A percentile compares a stretch with the other conserved stretches of the same genome.
phyloP scores from a whole-genome alignment of 1,140 invertebrate species.

The Drosophila ercepeae region DNA sequence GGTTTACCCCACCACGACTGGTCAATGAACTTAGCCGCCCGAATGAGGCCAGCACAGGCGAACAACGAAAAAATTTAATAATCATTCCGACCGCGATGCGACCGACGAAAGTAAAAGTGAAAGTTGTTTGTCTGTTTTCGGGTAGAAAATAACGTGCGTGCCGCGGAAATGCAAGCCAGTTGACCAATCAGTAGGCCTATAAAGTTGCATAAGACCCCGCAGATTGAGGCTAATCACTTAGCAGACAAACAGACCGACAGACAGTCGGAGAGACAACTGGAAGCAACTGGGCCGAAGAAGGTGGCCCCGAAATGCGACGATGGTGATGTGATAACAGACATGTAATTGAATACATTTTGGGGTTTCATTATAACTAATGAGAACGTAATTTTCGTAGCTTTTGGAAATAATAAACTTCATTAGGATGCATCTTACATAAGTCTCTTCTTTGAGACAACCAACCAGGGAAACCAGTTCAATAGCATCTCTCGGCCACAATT shows the following conservation, averaged over 20 bases:
- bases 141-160: slow-evolving; percentile 67
- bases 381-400: too few relatives aligned
- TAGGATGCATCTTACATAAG: slow-evolving; percentile 8
- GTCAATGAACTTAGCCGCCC: slow-evolving; percentile 60
- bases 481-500: slow-evolving; percentile 49
- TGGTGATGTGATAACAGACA: slow-evolving; percentile 10
- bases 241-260: slow-evolving; percentile 1
- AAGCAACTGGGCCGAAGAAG: slow-evolving; percentile 4
- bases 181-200: slow-evolving; percentile 51
- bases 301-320: slow-evolving; percentile 24
- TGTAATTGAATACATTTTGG: slow-evolving; percentile 2
- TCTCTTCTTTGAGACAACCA: not conserved
- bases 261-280: slow-evolving; percentile 1
- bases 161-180: slow-evolving; percentile 53
- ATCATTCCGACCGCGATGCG: slow-evolving; percentile 35
- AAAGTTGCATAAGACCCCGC: slow-evolving; percentile 39
- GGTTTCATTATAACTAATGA: not conserved
- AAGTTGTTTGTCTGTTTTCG: slow-evolving; percentile 54
- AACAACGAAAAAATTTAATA: slow-evolving; percentile 57
- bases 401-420: too few relatives aligned
- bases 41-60: slow-evolving; percentile 64
- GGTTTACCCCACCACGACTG: slow-evolving; percentile 20
- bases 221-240: slow-evolving; percentile 14
- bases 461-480: slow-evolving; percentile 30
- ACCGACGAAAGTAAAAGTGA: slow-evolving; percentile 76